These are phyloP conservation scores for Parotocinclus haroldoi DNA, from an alignment of 2,797 vertebrate species.

Conservation along the genomic window DNA sequence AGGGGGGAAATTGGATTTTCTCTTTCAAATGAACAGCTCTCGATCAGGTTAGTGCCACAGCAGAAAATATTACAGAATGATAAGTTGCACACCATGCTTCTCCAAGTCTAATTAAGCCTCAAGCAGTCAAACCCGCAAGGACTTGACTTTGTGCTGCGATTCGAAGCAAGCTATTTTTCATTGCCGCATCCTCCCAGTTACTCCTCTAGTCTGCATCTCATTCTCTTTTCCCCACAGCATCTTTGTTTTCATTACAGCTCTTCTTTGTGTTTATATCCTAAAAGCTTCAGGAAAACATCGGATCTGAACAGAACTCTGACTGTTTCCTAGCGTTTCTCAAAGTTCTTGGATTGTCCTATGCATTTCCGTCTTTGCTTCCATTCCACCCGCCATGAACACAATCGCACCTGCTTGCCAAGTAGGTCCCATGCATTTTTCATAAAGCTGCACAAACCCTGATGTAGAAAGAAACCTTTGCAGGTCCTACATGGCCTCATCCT, in stretches of 20 bases:
- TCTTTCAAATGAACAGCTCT: conserved; percentile 41
- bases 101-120: conserved; percentile 62
- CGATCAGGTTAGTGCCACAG: conserved; percentile 46
- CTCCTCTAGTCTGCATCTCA: conserved; percentile 6
- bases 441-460: conserved; percentile 37
- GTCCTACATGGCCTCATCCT: conserved; percentile 15
- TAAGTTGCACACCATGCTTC: conserved; percentile 50
- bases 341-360: neutral
- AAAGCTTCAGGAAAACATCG: conserved; percentile 17
- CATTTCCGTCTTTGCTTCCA: conserved; percentile 42
- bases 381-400: conserved; percentile 65
- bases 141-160: conserved; percentile 47
- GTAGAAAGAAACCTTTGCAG: conserved; percentile 51
- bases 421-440: conserved; percentile 70
- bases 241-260: conserved; percentile 5
- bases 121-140: conserved; percentile 47
- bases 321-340: neutral
- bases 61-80: conserved; percentile 53
- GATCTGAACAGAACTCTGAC: conserved; percentile 7
- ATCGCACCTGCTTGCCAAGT: conserved; percentile 59
- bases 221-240: conserved; percentile 20
- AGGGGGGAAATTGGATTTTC: conserved; percentile 26
- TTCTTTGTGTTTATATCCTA: conserved; percentile 14
- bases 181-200: conserved; percentile 30
- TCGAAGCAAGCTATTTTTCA: conserved; percentile 52